Evolutionary conservation across 1,140 invertebrate species (phyloP), one percentile per base, ranked within the genome.

Genomic region (Harpegnathos saltator): DNA sequence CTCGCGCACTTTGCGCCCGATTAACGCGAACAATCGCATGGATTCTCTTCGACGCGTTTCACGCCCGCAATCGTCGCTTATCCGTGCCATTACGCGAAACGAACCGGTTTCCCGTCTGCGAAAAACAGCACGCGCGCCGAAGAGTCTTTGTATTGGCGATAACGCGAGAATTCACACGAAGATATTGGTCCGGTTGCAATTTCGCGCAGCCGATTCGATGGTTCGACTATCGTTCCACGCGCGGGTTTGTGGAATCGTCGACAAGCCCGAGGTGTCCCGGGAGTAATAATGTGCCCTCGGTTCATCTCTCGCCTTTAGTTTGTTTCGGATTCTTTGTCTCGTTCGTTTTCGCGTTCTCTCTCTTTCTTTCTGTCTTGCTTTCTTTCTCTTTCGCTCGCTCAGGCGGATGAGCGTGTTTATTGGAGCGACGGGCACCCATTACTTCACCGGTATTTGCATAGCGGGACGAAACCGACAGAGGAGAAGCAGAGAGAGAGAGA

Each of bases 361-460:
- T 50, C 17, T 68, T 19, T 22, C 65, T n/a, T 14, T 5, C 19
- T 19, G 0, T 19, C 38, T 11, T 14, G 74, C 22, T 22, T n/a
- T 74, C 26, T 73, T 0, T 15, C 12, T 44, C 44, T 24, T 2
- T 17, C 58, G 11, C 52, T 33, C 44, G 19, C 33, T 59, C 66
- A 26, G n/a, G 52, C 48, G 50, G 26, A 59, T 62, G 56, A 61
- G 38, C 48, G 24, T 80, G 58, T 80, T 84, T 80, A 80, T 84
- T 69, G 75, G 63, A 71, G 44, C 52, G 52, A 69, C 63, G 44
- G 54, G 33, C 48, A 33, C 48, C 63, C 44, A 68, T 83, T 83
- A 80, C 62, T 33, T 61, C 5, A 74, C n/a, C 56, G 24, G 50
- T 83, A 68, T 83, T 78, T 83, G 82, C 82, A 77, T 83, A 78